These are phyloP conservation scores for Thyatira batis DNA, from an alignment of 2,888 invertebrate genomes.

Conservation along the genomic window DNA sequence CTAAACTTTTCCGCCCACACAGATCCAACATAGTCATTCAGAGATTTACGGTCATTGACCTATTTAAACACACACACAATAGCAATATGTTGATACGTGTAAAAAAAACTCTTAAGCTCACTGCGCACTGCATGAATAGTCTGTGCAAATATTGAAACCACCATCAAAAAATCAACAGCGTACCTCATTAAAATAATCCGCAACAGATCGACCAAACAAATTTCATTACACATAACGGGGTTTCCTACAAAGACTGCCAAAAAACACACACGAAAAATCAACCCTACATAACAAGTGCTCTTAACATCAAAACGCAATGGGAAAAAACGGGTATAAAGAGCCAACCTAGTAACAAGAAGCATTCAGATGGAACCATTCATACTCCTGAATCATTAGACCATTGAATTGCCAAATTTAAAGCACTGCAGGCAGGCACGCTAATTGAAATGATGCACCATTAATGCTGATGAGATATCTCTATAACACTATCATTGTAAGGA, in stretches of 20 bases:
- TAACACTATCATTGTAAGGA: neutral
- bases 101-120: neutral
- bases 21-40: neutral
- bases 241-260: slow-evolving; percentile 20
- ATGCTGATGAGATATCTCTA: neutral
- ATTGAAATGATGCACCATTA: slow-evolving; percentile 23
- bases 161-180: too few relatives aligned
- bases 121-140: too few relatives aligned
- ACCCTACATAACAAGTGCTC: slow-evolving; percentile 30
- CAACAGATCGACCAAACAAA: slow-evolving; percentile 17
- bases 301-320: slow-evolving; percentile 20
- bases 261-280: slow-evolving; percentile 34
- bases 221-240: slow-evolving; percentile 23
- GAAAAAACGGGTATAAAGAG: slow-evolving; percentile 38
- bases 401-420: slow-evolving; percentile 73
- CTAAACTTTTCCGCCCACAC: neutral
- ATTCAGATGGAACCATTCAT: slow-evolving; percentile 61
- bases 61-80: too few relatives aligned
- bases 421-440: slow-evolving; percentile 41
- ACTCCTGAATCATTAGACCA: slow-evolving; percentile 66
- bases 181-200: too few relatives aligned
- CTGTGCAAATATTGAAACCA: neutral
- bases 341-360: slow-evolving; percentile 48
- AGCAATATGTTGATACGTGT: too few relatives aligned
- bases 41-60: neutral